Base-by-base conservation (phyloP, 2,113 vertebrate genomes). In the Ia io region DNA sequence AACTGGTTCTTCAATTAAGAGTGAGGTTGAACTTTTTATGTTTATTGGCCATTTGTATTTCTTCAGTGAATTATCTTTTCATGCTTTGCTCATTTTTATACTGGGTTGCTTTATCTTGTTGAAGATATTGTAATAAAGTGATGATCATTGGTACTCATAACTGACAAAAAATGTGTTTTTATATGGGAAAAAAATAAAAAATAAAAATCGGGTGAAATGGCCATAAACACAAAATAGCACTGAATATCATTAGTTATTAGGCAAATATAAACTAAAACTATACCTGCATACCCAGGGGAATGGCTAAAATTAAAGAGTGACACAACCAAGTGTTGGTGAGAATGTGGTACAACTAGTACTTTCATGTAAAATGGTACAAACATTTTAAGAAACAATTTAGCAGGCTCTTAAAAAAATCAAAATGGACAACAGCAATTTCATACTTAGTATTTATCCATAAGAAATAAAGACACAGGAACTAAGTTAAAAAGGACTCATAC, bases 231-330 rank as follows among this genome's bases (percentile, higher is more conserved):
- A n/a, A 90, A 95, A 71, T 13, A 65, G 20, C 17, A 40, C 30
- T 25, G 51, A n/a, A 76, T 6, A 44, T 77, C 35, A 86, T 16
- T 77, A 87, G 20, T 44, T 80, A 28, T 84, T 56, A 51, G 5
- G 5, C 42, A 86, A 65, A 73, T 71, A 30, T 80, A 86, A 89
- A 82, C 67, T 94, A 94, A 89, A 71, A 59, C 35, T n/a, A 67
- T 49, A 85, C 10, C 35, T 63, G 70, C 18, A 79, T 23, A 77
- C 4, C 22, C 63, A 79, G 0, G 67, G 13, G 40, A 88, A 87
- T 17, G 25, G 69, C 35, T 93, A 83, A 82, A 88, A 73, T 28
- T 61, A 77, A 78, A 84, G 42, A 88, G 44, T 47, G 30, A 51
- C 18, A 78, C 11, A 88, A 87, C 47, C 37, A 88, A 37, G 61